Evolutionary conservation across 2,888 invertebrate species (phyloP), one percentile per base, ranked within the genome.

Genomic region (Volucella zonaria): DNA sequence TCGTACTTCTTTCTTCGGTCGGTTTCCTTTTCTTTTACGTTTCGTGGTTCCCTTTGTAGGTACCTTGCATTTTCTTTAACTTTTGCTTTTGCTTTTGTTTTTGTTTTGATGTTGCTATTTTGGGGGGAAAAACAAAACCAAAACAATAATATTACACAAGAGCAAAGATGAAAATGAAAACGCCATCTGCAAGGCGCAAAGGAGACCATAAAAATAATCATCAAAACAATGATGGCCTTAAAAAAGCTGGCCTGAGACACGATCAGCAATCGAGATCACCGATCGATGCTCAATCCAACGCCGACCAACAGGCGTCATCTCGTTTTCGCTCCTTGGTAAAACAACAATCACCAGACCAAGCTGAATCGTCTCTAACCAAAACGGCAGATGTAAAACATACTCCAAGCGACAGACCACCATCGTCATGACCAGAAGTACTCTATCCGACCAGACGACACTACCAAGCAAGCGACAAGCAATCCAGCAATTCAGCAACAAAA

Each of bases 301-400:
- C 56, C 18, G 75, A 42, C 54, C 40, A 54, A 70, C 47, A 14
- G 40, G 51, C 51, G 47, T 75, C 23, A 51, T 76, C 58, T 59
- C 52, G 15, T 18, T 4, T 52, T 31, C 6, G 3, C 6, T 31
- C 31, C 31, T 31, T 31, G 31, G 31, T 31, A 31, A 31, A 31
- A 31, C 31, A 31, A 31, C 31, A 31, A 31, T 31, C 23, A 43
- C 51, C 43, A 49, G 47, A 45, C 62, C 47, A n/a, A 70, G 11
- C 62, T 31, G 6, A 31, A 71, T 59, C 40, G 61, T 54, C 47
- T 76, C 62, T 23, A 31, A 71, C 76, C 38, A 68, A 82, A 82
- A 82, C 67, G 62, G 73, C 82, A 82, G 82, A 82, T 82, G 82
- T 62, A 82, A 78, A 78, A 73, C 82, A 67, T 71, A 56, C 67